phyloP scores from a whole-genome alignment of 2,113 vertebrate species.

The Aviceda subcristata region DNA sequence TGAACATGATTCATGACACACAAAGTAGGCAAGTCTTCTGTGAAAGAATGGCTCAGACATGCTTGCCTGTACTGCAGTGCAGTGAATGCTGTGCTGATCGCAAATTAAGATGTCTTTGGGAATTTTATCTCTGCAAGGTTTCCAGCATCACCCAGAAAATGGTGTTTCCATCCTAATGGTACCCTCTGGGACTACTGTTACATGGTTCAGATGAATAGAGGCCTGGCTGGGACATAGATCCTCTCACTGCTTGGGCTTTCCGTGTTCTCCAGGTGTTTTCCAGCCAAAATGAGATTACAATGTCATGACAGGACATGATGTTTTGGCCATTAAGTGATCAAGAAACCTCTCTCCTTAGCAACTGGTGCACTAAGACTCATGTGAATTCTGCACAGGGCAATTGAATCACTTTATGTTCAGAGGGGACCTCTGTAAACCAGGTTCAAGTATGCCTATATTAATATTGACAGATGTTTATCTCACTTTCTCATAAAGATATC shows the following conservation, averaged over 20 bases:
- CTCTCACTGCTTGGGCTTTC: neutral
- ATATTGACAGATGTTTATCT: neutral
- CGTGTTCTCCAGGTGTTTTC: neutral
- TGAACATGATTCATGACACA: neutral
- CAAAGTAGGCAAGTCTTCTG: neutral
- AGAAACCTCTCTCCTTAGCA: neutral
- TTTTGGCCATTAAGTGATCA: accelerated
- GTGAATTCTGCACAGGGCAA: too few species aligned
- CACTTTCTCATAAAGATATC: neutral
- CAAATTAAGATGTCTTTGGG: neutral
- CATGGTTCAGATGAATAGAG: neutral
- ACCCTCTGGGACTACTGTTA: too few species aligned
- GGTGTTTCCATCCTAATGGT: neutral
- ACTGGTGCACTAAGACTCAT: too few species aligned
- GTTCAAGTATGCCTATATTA: accelerated
- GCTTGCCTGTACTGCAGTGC: neutral
- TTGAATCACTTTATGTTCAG: neutral
- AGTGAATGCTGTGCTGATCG: neutral
- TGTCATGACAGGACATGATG: neutral
- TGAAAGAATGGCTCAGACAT: neutral
- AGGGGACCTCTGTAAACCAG: neutral
- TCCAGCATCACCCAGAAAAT: neutral
- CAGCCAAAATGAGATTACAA: neutral
- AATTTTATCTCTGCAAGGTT: neutral
- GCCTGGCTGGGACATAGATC: neutral